phyloP scores from a whole-genome alignment of 2,113 vertebrate species.

The Oreotrochilus melanogaster region DNA sequence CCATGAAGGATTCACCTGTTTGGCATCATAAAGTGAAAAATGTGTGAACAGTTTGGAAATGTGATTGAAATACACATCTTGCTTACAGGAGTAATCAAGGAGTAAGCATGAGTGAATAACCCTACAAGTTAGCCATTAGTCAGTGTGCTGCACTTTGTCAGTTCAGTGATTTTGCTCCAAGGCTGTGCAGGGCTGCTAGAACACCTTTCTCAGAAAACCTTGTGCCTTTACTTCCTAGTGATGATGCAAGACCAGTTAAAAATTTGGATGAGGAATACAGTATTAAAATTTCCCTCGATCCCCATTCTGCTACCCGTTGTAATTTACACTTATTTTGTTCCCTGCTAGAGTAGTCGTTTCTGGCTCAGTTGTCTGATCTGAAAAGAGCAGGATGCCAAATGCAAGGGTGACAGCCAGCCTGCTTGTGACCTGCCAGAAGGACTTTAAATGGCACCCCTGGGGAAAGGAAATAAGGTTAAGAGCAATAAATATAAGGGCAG shows the following conservation, averaged over 20 bases:
- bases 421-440: background rate
- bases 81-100: background rate
- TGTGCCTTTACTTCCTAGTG: background rate
- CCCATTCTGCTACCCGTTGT: background rate
- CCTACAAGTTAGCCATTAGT: background rate
- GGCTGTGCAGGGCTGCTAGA: background rate
- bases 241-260: accelerated
- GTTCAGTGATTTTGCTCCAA: too few species aligned
- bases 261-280: background rate
- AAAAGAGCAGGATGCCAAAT: accelerated
- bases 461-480: background rate
- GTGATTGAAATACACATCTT: accelerated
- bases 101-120: background rate
- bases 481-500: background rate
- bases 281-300: background rate
- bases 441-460: background rate
- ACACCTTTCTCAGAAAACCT: background rate
- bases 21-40: background rate
- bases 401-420: background rate
- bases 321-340: background rate
- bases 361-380: background rate
- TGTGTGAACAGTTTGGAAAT: background rate
- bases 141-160: accelerated
- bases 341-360: background rate
- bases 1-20: background rate